Percentiles rank a stretch among this genome's conserved stretches.
These are phyloP conservation scores for Uria lomvia DNA, from an alignment of 2,113 vertebrate genomes.

Conservation along the genomic window DNA sequence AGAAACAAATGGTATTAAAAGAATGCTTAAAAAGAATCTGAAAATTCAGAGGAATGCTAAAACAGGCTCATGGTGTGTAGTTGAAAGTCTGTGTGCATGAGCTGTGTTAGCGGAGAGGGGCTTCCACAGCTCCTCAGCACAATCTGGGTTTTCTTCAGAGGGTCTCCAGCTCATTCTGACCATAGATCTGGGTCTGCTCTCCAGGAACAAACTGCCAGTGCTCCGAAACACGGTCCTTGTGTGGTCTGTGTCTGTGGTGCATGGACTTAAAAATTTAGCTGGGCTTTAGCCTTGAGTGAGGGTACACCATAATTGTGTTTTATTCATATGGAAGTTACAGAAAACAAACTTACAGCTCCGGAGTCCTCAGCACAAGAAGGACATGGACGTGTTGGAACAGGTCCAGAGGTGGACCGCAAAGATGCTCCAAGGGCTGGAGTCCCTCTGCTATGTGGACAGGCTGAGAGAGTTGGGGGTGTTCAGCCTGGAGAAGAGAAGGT, in stretches of 20 bases:
- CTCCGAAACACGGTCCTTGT: accelerated
- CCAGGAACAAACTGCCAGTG: neutral
- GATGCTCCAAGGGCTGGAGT: no score
- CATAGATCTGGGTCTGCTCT: neutral
- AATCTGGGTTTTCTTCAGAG: neutral
- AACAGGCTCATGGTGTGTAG: neutral
- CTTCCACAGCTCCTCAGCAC: neutral
- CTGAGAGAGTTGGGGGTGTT: no score
- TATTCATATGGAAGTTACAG: neutral
- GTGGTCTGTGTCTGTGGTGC: accelerated
- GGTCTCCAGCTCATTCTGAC: neutral
- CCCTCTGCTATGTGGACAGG: no score
- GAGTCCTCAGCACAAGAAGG: no score
- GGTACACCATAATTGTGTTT: accelerated
- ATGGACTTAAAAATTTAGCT: neutral
- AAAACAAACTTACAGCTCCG: no score
- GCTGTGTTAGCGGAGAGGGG: neutral
- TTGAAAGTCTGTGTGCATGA: neutral
- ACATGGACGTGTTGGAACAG: no score
- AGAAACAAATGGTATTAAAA: neutral
- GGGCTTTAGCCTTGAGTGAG: neutral
- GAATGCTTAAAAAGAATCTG: neutral
- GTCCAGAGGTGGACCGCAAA: no score
- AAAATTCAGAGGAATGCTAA: neutral
- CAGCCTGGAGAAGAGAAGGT: no score